phyloP scores from a whole-genome alignment of 2,888 invertebrate genomes.

The Morpho achilles region DNA sequence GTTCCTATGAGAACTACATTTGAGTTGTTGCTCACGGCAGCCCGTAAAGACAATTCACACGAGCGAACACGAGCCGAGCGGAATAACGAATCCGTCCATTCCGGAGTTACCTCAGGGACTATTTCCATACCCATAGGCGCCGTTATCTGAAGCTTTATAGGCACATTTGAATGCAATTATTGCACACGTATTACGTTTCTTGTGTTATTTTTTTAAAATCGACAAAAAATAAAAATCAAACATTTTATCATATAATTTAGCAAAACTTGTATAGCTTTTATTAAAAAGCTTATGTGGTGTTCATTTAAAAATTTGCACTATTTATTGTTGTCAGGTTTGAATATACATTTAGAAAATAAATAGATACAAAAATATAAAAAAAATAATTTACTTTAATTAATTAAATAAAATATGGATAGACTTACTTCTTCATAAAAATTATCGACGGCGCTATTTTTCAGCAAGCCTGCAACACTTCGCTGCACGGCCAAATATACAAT shows the following conservation, averaged over 20 bases:
- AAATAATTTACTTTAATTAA: no score
- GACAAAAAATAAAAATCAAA: no score
- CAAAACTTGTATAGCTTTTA: no score
- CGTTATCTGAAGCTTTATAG: slow-evolving; percentile 15
- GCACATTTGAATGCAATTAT: not conserved
- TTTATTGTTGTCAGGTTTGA: no score
- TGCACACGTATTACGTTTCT: no score
- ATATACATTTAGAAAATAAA: no score
- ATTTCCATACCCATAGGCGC: slow-evolving; percentile 26
- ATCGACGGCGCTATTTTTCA: slow-evolving; percentile 52
- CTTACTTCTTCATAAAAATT: slow-evolving; percentile 55
- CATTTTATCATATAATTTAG: no score
- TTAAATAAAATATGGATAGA: not conserved
- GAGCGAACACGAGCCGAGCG: slow-evolving; percentile 46
- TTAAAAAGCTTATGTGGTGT: no score
- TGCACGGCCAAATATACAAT: slow-evolving; percentile 54
- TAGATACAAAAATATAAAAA: no score
- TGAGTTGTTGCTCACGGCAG: slow-evolving; percentile 37
- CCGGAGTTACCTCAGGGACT: slow-evolving; percentile 30
- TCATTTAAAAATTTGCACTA: no score
- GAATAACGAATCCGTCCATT: slow-evolving; percentile 44
- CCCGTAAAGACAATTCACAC: slow-evolving; percentile 45
- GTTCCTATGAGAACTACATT: slow-evolving; percentile 55
- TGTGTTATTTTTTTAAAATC: no score
- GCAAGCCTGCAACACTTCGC: slow-evolving; percentile 44